These are phyloP conservation scores for Zeugodacus cucurbitae DNA, from an alignment of 1,140 invertebrate species.

Conservation along the genomic window DNA sequence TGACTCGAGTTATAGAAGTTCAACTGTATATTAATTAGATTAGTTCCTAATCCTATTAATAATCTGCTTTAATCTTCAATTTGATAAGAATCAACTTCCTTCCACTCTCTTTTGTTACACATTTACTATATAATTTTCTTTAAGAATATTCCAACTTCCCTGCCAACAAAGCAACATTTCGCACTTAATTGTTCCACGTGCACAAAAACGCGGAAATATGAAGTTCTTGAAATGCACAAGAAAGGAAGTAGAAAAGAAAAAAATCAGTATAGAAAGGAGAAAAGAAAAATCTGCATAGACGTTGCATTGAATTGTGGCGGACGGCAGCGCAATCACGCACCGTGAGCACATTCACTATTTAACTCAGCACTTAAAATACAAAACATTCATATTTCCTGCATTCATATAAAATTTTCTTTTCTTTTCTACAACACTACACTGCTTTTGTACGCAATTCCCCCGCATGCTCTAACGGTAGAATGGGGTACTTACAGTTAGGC, in stretches of 20 bases:
- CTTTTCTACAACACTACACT: background rate
- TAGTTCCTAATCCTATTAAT: too few species aligned
- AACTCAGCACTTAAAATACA: constrained; percentile 24
- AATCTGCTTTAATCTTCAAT: too few species aligned
- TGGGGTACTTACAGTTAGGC: constrained; percentile 25
- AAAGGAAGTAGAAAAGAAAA: background rate
- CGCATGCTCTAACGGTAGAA: background rate
- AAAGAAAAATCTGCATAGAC: background rate
- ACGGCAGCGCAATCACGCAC: background rate
- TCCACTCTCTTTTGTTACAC: background rate
- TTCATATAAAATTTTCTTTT: constrained; percentile 15
- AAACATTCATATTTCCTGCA: constrained; percentile 8
- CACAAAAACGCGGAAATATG: constrained; percentile 32
- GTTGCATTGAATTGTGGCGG: background rate
- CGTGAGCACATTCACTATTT: background rate
- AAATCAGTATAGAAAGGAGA: background rate
- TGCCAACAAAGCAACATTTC: background rate
- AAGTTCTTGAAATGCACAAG: constrained; percentile 15
- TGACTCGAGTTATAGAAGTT: too few species aligned
- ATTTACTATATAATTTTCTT: background rate
- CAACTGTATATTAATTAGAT: too few species aligned
- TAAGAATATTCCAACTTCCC: background rate
- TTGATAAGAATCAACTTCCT: background rate
- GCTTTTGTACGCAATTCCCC: background rate
- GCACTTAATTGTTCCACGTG: background rate